phyloP scores from a whole-genome alignment of 2,113 vertebrate species.

The Sterrhoptilus dennistouni region DNA sequence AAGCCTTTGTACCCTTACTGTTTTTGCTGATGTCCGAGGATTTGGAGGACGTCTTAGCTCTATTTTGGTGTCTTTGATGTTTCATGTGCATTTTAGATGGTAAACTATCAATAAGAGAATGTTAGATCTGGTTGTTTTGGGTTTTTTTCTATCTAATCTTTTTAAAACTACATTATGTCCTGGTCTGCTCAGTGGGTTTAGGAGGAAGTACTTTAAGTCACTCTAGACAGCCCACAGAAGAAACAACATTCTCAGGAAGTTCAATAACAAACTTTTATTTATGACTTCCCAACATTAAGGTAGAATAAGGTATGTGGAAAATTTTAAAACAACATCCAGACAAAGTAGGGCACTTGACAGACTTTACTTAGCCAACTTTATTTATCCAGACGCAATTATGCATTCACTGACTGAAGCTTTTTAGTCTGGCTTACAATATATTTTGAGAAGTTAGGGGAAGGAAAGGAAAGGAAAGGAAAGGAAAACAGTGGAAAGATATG shows the following conservation, averaged over 20 bases:
- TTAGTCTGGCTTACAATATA: background rate
- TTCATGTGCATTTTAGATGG: background rate
- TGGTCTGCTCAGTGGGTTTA: background rate
- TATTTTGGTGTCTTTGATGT: background rate
- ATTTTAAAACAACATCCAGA: background rate
- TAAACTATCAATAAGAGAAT: background rate
- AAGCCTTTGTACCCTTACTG: background rate
- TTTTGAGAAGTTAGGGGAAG: background rate
- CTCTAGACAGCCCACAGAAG: background rate
- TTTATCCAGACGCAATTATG: background rate
- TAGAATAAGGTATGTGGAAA: background rate
- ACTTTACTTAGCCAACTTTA: background rate
- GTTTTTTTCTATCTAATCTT: background rate
- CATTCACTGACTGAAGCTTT: background rate
- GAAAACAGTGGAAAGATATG: background rate
- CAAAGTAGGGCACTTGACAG: background rate
- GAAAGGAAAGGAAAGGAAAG: background rate
- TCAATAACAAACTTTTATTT: background rate
- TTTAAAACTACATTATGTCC: background rate
- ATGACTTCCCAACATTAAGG: background rate
- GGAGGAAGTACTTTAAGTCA: background rate
- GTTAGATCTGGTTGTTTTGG: accelerated
- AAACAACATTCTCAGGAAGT: background rate
- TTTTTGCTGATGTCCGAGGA: background rate
- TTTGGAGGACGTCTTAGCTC: background rate